These are phyloP conservation scores for Augochlora pura DNA, from an alignment of 1,140 invertebrate genomes.

Conservation along the genomic window DNA sequence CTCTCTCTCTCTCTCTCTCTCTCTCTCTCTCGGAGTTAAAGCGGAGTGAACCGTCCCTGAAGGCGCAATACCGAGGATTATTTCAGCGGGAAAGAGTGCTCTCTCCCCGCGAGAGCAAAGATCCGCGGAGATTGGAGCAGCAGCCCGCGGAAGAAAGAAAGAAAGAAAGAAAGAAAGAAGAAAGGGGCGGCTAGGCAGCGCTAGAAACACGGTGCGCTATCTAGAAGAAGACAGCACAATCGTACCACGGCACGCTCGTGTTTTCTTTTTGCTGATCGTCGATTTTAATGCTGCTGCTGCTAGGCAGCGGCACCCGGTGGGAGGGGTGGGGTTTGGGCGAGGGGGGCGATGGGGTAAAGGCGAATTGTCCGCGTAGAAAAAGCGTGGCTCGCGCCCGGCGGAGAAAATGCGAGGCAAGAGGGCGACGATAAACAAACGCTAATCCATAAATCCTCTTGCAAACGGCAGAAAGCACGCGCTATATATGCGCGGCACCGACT, in stretches of 20 bases:
- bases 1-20: too few species aligned
- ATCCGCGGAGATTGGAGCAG: not conserved
- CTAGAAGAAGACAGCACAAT: too few species aligned
- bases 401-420: slow-evolving; percentile 48
- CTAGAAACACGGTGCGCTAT: not conserved
- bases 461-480: slow-evolving; percentile 70
- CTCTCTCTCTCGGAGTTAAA: not conserved
- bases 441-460: slow-evolving; percentile 72
- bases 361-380: slow-evolving; percentile 34
- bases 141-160: not conserved
- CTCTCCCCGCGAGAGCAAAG: not conserved
- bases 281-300: slow-evolving; percentile 38
- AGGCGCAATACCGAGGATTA: not conserved
- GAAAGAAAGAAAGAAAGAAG: not conserved
- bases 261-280: slow-evolving; percentile 21
- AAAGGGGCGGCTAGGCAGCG: too few species aligned
- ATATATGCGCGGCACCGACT: slow-evolving; percentile 62
- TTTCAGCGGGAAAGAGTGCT: not conserved
- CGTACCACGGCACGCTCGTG: too few species aligned
- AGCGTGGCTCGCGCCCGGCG: slow-evolving; percentile 2
- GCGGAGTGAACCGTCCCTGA: not conserved
- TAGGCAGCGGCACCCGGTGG: too few species aligned
- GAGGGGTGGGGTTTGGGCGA: too few species aligned
- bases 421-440: slow-evolving; percentile 70
- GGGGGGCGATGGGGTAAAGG: not conserved